Conservation (phyloP, 2,888 invertebrate genomes). For the Oligia strigilis region DNA sequence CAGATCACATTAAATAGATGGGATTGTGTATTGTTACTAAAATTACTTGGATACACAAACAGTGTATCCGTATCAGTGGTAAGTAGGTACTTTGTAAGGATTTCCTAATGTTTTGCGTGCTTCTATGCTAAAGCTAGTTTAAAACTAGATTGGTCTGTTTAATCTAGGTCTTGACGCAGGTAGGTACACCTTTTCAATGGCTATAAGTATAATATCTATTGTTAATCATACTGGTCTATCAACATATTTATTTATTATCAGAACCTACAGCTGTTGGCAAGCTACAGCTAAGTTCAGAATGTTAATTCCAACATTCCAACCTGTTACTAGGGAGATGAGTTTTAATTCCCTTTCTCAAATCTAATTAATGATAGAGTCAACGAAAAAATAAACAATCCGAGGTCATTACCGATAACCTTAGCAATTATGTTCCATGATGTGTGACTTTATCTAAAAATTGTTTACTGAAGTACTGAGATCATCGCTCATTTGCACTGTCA, state of each 20-base stretch:
- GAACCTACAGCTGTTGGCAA: not conserved
- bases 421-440: slow-evolving; percentile 49
- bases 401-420: slow-evolving; percentile 64
- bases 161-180: slow-evolving; percentile 42
- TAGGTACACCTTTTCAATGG: slow-evolving; percentile 40
- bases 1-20: not conserved
- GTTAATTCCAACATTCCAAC: no score
- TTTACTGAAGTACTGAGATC: slow-evolving; percentile 70
- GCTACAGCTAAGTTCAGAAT: not conserved
- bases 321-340: not conserved
- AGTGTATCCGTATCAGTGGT: not conserved
- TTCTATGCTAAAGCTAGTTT: slow-evolving; percentile 29
- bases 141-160: slow-evolving; percentile 40
- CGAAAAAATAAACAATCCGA: slow-evolving; percentile 34
- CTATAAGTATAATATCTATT: slow-evolving; percentile 21
- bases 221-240: slow-evolving; percentile 18
- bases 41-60: not conserved
- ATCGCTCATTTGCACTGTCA: slow-evolving; percentile 58
- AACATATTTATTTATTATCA: slow-evolving; percentile 5
- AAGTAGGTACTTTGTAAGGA: slow-evolving; percentile 19
- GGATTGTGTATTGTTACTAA: slow-evolving; percentile 3
- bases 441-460: slow-evolving; percentile 62
- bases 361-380: not conserved
- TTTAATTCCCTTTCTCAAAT: no score
- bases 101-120: slow-evolving; percentile 36